These are phyloP conservation scores for Pristis pectinata DNA, from an alignment of 2,797 vertebrate species.

Conservation along the genomic window DNA sequence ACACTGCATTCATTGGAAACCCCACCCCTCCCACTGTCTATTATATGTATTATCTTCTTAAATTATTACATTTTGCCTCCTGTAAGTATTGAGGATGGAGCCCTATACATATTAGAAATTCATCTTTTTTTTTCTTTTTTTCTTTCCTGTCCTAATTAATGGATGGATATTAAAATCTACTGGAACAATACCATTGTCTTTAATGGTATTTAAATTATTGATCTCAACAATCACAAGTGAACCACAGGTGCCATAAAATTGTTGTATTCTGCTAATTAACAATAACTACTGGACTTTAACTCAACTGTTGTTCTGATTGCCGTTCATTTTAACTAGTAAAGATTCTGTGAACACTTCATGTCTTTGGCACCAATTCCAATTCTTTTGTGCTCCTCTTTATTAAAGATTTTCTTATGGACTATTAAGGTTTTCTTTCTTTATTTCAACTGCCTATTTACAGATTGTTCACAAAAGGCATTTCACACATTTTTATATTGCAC, in stretches of 20 bases:
- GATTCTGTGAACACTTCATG: background rate
- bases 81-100: too few relatives aligned
- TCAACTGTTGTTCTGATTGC: background rate
- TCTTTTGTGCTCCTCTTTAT: background rate
- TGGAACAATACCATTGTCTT: background rate
- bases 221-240: background rate
- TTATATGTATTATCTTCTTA: too few relatives aligned
- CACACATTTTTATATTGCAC: background rate
- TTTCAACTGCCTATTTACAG: background rate
- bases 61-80: too few relatives aligned
- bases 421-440: background rate
- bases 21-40: background rate
- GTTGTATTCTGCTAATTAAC: background rate
- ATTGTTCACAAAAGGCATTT: background rate
- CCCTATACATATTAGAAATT: too few relatives aligned
- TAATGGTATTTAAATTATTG: background rate
- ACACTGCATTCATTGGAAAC: background rate
- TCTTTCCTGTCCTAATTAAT: background rate
- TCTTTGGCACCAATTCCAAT: background rate
- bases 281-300: background rate
- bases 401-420: background rate
- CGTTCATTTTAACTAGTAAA: background rate
- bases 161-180: background rate
- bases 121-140: background rate
- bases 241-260: background rate